Base-by-base conservation (phyloP, 2,888 invertebrate species). In the Oscheius sp. region DNA sequence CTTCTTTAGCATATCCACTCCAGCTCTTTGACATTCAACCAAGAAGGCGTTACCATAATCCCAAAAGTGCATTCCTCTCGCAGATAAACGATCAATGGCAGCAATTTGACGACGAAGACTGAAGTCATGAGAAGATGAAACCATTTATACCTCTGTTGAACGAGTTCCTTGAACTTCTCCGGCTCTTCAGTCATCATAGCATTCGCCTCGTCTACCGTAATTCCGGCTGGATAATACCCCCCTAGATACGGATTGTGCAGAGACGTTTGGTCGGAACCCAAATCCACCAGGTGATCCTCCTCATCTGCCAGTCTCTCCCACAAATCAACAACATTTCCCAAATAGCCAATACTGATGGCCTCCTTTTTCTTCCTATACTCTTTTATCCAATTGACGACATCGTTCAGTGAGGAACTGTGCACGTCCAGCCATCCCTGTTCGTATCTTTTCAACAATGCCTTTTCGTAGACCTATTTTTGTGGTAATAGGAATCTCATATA, bases 1-100 rank as follows among this genome's bases (percentile, higher is more conserved):
- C 32, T 86, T 82, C 20, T 81, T 78, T 9, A 85, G 80, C 26
- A 87, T 84, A 69, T 89, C 87, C 4, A 90, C 90, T 8, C 89
- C 89, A 44, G 90, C 90, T 68, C 90, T 81, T 54, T 87, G 86
- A 3, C 90, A 90, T 82, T 90, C 90, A 65, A 90, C 86, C 22
- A 91, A 86, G 81, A 90, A 91, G 2, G 90, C 90, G 82, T 90
- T 90, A 66, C 90, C 90, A 83, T 90, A 90, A 83, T 90, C 90
- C 89, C 90, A 90, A 85, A 90, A 90, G 77, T 87, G 87, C 86
- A 90, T 86, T 8, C 90, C 90, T 8, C 86, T 80, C 2, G 84
- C 82, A 0, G 88, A 76, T 56, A 90, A 81, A 44, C 82, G 86
- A 80, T 90, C 89, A 63, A 90, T 89, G n/a, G 90, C 90, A 1